phyloP scores from a whole-genome alignment of 2,888 invertebrate species.

The Oeneis ivallda region DNA sequence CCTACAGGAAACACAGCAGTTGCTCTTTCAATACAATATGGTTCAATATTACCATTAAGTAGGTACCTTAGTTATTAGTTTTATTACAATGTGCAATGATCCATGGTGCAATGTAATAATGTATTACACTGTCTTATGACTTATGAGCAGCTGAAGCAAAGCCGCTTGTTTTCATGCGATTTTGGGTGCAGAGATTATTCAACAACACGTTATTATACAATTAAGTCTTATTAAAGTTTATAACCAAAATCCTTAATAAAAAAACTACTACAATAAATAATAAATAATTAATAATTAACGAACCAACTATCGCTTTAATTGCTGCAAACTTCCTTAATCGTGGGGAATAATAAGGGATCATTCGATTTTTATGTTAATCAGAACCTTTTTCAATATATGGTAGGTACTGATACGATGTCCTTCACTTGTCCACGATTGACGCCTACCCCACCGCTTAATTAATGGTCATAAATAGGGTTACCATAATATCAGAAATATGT shows the following conservation, averaged over 20 bases:
- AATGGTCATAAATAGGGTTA: constrained; percentile 40
- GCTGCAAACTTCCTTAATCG: background rate
- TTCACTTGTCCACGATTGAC: constrained; percentile 49
- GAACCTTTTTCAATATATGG: constrained; percentile 41
- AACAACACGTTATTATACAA: too few relatives aligned
- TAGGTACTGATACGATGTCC: constrained; percentile 40
- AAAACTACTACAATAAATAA: background rate
- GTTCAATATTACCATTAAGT: too few relatives aligned
- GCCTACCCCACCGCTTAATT: constrained; percentile 53
- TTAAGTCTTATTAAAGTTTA: too few relatives aligned
- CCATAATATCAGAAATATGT: background rate
- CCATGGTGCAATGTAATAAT: too few relatives aligned
- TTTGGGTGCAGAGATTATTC: too few relatives aligned
- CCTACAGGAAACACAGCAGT: too few relatives aligned
- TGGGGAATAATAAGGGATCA: constrained; percentile 18
- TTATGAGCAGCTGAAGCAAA: too few relatives aligned
- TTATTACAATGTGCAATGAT: too few relatives aligned
- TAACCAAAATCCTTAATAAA: background rate
- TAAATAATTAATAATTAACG: background rate
- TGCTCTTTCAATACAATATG: too few relatives aligned
- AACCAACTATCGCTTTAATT: background rate
- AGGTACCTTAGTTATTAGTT: too few relatives aligned
- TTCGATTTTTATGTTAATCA: constrained; percentile 34
- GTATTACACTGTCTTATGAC: too few relatives aligned
- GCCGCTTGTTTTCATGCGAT: too few relatives aligned